Base-by-base conservation (phyloP, 2,797 vertebrate genomes). In the Sebastolobus altivelis region DNA sequence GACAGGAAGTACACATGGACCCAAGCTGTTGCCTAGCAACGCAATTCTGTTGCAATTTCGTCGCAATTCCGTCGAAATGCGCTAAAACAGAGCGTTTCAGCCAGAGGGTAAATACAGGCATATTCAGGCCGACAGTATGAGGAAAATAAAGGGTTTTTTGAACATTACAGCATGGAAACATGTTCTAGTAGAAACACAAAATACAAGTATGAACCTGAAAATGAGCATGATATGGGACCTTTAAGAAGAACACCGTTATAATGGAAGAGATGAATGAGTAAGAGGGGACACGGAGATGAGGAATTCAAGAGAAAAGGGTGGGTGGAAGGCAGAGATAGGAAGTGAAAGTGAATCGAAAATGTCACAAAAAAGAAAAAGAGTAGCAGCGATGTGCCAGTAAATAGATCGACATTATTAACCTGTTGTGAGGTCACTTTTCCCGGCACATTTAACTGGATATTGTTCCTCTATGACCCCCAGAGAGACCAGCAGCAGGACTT, bases 381-480 rank as follows among this genome's bases (percentile, higher is more conserved):
- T 67, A 35, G 33, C 20, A 40, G n/a, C 25, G 6, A 7, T 22
- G 14, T 33, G 22, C 58, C 13, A 29, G 62, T 27, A 43, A 66
- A 72, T 27, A 55, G 8, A 31, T 2, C 6, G 1, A 61, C 12
- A 55, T 29, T 20, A 55, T 10, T 10, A 35, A 62, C 7, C 12
- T 13, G 6, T 8, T 63, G 1, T 9, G 37, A 61, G 27, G n/a
- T 60, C 33, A 56, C 25, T 69, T 77, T 70, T 54, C 20, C 55
- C 7, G 6, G 75, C 9, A 65, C 3, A 66, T 54, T 69, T 61
- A 29, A 71, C 49, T 77, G 20, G 61, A 81, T 79, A 89, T 90
- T 92, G 91, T 92, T 85, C 56, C 78, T 78, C 6, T 74, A 4
- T 7, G 79, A 68, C 25, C 83, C 75, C 78, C 7, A 22, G 77